Conservation (phyloP, 2,888 invertebrate species). For the Hylaea fasciaria region DNA sequence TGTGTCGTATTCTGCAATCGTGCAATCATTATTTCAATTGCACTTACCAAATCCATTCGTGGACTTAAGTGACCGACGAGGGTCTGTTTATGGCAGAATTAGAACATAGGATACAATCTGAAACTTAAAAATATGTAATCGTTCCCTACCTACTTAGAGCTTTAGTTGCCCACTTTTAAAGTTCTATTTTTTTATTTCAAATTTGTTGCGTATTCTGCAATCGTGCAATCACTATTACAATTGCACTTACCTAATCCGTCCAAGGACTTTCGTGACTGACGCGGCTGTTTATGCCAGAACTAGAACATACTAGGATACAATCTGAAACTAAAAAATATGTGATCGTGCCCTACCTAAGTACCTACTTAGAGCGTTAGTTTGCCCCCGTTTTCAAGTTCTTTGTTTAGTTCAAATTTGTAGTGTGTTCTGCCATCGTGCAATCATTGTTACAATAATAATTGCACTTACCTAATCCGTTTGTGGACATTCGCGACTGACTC, state of each 20-base stretch:
- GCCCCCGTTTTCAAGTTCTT: no score
- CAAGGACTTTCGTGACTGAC: neutral
- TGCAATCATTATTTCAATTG: neutral
- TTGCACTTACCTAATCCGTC: neutral
- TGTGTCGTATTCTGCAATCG: neutral
- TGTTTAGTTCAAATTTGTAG: no score
- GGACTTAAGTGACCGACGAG: neutral
- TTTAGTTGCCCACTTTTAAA: no score
- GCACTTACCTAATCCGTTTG: constrained; percentile 12
- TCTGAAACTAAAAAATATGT: neutral
- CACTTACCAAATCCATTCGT: constrained; percentile 12
- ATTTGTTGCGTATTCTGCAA: neutral
- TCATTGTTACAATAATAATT: constrained; percentile 11
- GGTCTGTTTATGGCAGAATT: neutral
- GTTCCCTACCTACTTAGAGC: constrained; percentile 9
- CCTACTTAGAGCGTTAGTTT: neutral
- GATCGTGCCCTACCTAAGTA: neutral
- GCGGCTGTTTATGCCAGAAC: neutral
- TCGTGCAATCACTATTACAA: neutral
- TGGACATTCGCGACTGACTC: neutral
- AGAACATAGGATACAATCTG: constrained; percentile 3
- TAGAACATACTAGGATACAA: neutral
- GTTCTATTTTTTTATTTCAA: neutral
- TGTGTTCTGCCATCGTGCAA: no score
- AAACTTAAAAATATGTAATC: constrained; percentile 13